Conservation (phyloP, 2,113 vertebrate species). For the Lathamus discolor region DNA sequence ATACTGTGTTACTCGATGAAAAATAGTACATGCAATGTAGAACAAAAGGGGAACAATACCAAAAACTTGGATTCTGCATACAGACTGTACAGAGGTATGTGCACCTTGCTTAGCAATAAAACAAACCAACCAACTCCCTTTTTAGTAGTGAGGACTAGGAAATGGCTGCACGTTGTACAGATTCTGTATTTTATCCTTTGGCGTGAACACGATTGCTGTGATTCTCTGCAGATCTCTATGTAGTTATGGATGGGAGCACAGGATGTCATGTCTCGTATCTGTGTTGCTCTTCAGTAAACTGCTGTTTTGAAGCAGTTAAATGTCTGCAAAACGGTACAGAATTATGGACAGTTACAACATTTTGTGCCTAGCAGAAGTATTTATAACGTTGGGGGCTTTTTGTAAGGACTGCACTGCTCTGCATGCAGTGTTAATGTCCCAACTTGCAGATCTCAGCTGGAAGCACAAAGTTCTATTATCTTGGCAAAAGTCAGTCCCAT, state of each 20-base stretch:
- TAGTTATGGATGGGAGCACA: not conserved
- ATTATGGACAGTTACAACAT: not conserved
- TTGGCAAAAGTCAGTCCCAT: not conserved
- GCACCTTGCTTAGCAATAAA: not conserved
- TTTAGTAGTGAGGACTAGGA: not conserved
- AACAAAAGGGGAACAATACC: not conserved
- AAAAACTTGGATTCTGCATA: not conserved
- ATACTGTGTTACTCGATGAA: not conserved
- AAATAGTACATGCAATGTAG: not conserved
- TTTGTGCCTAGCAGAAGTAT: not conserved
- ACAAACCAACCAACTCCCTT: not conserved
- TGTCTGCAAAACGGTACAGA: slow-evolving; percentile 1
- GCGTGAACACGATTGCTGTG: fast-evolving
- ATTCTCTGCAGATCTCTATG: not conserved
- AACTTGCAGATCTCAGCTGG: not conserved
- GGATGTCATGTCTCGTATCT: not conserved
- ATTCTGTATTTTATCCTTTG: not conserved
- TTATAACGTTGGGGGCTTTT: not conserved
- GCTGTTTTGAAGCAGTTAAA: not conserved
- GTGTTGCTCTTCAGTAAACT: not conserved
- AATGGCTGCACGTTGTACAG: not conserved
- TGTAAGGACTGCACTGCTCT: not conserved
- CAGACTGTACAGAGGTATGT: not conserved
- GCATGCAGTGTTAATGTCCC: not conserved
- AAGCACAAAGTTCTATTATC: not conserved